These are phyloP conservation scores for Mus spretus DNA, from an alignment of 2,797 vertebrate species.

Conservation along the genomic window DNA sequence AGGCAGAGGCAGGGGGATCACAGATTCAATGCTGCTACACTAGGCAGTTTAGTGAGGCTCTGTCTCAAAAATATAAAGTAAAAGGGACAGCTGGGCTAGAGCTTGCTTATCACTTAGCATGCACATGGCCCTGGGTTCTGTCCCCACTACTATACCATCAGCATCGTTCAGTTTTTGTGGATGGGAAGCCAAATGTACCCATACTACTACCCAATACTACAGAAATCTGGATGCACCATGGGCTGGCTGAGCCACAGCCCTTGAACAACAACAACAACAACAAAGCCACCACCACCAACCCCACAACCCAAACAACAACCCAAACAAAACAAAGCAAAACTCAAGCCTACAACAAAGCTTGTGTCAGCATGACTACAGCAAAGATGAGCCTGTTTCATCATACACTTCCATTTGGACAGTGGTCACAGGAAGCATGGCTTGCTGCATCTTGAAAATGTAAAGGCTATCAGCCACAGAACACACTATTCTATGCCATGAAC, in stretches of 20 bases:
- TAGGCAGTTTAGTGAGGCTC: background rate
- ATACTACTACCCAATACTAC: background rate
- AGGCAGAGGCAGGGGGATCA: background rate
- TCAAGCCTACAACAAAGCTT: background rate
- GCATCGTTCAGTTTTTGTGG: background rate
- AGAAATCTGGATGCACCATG: background rate
- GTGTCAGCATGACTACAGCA: background rate
- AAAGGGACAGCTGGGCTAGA: background rate
- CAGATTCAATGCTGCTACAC: background rate
- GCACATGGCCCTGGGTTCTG: too few species aligned
- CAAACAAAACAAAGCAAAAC: background rate
- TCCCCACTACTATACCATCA: background rate
- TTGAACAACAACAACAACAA: background rate
- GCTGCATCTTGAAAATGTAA: background rate
- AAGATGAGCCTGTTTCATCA: background rate
- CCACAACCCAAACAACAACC: background rate
- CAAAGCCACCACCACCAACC: background rate
- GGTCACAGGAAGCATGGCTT: background rate
- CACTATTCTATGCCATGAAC: background rate
- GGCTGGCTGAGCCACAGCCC: background rate
- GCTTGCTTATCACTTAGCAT: background rate
- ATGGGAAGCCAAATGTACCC: background rate
- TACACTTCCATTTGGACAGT: background rate
- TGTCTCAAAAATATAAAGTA: background rate
- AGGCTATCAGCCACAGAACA: background rate